Percentiles rank a stretch among this genome's conserved stretches.
Evolutionary conservation across 2,797 vertebrate species (phyloP).

Genomic region (Crenuchus spilurus): DNA sequence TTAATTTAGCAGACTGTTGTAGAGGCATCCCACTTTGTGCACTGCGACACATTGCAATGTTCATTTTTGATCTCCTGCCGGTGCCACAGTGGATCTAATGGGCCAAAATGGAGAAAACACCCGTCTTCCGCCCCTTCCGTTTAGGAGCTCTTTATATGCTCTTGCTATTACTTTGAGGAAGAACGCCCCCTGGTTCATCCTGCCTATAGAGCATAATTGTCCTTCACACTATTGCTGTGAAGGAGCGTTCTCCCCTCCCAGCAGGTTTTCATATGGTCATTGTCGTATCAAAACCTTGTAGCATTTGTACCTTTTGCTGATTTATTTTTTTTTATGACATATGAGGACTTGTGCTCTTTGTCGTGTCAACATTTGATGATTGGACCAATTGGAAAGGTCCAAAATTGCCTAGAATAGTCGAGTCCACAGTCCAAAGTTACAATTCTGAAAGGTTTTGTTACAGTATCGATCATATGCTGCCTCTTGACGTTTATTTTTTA

Average conservation of each 20-base stretch:
- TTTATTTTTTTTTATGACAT: too few relatives aligned
- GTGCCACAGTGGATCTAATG: background rate
- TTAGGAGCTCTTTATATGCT: slow-evolving; percentile 3
- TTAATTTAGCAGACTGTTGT: slow-evolving; percentile 24
- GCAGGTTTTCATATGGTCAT: background rate
- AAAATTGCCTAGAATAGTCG: too few relatives aligned
- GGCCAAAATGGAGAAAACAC: slow-evolving; percentile 46
- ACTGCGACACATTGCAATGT: slow-evolving; percentile 65
- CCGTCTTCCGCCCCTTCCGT: slow-evolving; percentile 48
- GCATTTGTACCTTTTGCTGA: background rate
- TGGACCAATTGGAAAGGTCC: too few relatives aligned
- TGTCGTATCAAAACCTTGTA: slow-evolving; percentile 6
- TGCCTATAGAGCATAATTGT: background rate
- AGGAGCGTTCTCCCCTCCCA: background rate
- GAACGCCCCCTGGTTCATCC: slow-evolving; percentile 1
- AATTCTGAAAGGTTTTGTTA: too few relatives aligned
- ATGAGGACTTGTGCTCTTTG: too few relatives aligned
- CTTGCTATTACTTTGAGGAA: slow-evolving; percentile 11
- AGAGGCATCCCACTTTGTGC: slow-evolving; percentile 62
- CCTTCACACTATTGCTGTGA: background rate
- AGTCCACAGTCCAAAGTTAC: too few relatives aligned
- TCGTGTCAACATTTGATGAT: too few relatives aligned
- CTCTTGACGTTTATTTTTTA: background rate
- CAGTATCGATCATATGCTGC: background rate
- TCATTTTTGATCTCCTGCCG: slow-evolving; percentile 22